These are phyloP conservation scores for Gambusia affinis DNA, from an alignment of 2,113 vertebrate species.

Conservation along the genomic window DNA sequence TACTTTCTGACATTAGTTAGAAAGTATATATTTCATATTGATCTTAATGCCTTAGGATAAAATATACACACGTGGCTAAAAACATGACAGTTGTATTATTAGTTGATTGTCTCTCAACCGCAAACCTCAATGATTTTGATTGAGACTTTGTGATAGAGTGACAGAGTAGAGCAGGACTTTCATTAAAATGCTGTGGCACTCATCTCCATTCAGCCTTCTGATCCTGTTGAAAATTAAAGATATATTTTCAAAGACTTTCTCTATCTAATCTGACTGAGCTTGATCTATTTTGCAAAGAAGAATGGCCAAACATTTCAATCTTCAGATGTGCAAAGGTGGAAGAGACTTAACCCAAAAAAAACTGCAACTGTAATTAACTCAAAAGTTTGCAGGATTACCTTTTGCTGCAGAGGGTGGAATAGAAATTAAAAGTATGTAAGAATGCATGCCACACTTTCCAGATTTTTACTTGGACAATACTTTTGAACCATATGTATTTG, in stretches of 20 bases:
- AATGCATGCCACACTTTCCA: not conserved
- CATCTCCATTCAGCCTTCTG: too few relatives aligned
- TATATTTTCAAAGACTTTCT: not conserved
- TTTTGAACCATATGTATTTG: too few relatives aligned
- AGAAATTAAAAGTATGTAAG: not conserved
- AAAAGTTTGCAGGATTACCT: not conserved
- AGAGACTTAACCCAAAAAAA: not conserved
- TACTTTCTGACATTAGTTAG: not conserved
- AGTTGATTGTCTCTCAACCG: not conserved
- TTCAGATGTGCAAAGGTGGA: not conserved
- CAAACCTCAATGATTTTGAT: too few relatives aligned
- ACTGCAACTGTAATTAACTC: not conserved
- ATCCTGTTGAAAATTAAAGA: not conserved
- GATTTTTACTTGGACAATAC: not conserved
- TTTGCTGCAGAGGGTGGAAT: too few relatives aligned
- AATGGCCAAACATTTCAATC: not conserved
- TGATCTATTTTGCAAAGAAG: too few relatives aligned
- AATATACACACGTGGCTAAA: not conserved
- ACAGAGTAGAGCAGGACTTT: too few relatives aligned
- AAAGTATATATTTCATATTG: not conserved
- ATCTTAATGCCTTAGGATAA: too few relatives aligned
- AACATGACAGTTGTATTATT: not conserved
- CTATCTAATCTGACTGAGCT: too few relatives aligned
- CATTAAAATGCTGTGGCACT: too few relatives aligned
- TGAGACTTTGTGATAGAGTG: too few relatives aligned